Percentiles rank a stretch among this genome's conserved stretches.
phyloP scores from a whole-genome alignment of 2,888 invertebrate species.

The Lasioglossum marginatum region DNA sequence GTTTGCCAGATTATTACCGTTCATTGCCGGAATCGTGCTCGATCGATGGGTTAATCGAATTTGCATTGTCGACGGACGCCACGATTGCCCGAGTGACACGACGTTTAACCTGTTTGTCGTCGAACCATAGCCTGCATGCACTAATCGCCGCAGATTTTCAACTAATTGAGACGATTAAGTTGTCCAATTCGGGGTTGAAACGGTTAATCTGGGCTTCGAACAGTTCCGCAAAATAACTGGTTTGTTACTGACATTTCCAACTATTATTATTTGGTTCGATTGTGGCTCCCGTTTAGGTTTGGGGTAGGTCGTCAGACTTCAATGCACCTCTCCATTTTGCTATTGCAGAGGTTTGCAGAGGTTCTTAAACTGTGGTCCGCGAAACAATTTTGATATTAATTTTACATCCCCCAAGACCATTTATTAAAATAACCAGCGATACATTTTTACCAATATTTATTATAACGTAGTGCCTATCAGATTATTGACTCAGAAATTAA shows the following conservation, averaged over 20 bases:
- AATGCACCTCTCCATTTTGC: background rate
- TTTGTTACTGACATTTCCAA: background rate
- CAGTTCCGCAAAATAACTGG: background rate
- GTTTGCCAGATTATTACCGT: slow-evolving; percentile 31
- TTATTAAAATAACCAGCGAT: too few relatives aligned
- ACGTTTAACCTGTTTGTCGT: slow-evolving; percentile 15
- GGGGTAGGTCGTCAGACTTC: background rate
- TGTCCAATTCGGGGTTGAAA: background rate
- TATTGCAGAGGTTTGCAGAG: too few relatives aligned
- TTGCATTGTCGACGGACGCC: slow-evolving; percentile 3
- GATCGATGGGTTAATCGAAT: slow-evolving; percentile 27
- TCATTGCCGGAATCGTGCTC: slow-evolving; percentile 8
- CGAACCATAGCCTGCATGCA: background rate
- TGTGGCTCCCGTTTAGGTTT: background rate
- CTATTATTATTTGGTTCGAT: background rate
- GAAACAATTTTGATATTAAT: too few relatives aligned
- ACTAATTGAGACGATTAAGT: background rate
- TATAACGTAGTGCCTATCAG: too few relatives aligned
- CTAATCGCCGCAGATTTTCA: slow-evolving; percentile 1
- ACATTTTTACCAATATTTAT: too few relatives aligned
- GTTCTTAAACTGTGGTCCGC: too few relatives aligned
- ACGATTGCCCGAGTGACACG: background rate
- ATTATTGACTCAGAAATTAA: too few relatives aligned
- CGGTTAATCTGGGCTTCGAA: background rate
- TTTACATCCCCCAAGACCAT: too few relatives aligned